phyloP scores from a whole-genome alignment of 37 sponge, comb jelly and placozoan genomes.

The Lycopodina hypogea region DNA sequence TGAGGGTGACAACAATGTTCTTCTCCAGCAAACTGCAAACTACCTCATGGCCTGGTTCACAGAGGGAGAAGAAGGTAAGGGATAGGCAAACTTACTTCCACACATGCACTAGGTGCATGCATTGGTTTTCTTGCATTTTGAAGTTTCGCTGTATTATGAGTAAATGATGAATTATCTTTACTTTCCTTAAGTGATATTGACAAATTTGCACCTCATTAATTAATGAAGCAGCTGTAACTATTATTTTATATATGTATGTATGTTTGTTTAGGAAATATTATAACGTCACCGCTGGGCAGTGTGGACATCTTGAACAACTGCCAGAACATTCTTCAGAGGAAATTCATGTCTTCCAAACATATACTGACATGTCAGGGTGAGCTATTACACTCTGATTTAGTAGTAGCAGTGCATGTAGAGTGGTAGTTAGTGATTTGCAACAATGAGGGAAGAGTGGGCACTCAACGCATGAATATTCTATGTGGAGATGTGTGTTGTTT shows the following conservation, averaged over 20 bases:
- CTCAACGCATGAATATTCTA: too few species aligned
- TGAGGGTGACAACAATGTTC: constrained; percentile 93
- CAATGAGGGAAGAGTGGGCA: too few species aligned
- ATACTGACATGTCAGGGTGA: constrained; percentile 25
- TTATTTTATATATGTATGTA: too few species aligned
- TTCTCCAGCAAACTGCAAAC: constrained; percentile 88
- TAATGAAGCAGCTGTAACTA: too few species aligned
- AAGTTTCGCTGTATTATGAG: background rate
- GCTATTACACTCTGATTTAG: background rate
- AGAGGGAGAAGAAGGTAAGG: constrained; percentile 35
- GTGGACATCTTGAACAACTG: constrained; percentile 55
- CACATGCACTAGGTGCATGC: too few species aligned
- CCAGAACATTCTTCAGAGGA: constrained; percentile 29
- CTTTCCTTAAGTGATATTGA: background rate
- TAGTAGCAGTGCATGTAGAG: background rate
- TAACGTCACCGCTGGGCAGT: constrained; percentile 52
- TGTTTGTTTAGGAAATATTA: constrained; percentile 27
- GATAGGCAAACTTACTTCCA: background rate
- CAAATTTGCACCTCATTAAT: too few species aligned
- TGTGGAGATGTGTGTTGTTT: too few species aligned
- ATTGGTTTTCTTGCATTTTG: background rate
- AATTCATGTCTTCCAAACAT: background rate
- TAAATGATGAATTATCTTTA: background rate
- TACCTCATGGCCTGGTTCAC: constrained; percentile 64
- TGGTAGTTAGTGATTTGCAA: too few species aligned